A percentile compares a stretch with the other conserved stretches of the same genome.
These are phyloP conservation scores for Drosophila subquinaria DNA, from an alignment of 2,888 invertebrate genomes.

Conservation along the genomic window DNA sequence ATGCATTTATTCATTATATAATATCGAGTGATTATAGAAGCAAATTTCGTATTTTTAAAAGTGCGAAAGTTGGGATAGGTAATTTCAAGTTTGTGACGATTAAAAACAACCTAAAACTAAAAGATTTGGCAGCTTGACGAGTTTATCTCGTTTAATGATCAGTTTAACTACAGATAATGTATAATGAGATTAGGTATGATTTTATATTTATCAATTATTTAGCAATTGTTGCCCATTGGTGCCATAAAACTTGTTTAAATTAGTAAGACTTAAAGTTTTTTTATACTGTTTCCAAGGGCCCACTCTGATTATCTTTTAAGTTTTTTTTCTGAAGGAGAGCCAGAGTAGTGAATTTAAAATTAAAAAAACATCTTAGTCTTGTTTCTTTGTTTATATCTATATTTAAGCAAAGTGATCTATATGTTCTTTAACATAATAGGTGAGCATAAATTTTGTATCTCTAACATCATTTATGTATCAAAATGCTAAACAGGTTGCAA, in stretches of 20 bases:
- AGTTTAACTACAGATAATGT: neutral
- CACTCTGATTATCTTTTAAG: neutral
- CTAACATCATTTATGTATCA: slow-evolving; percentile 4
- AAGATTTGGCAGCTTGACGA: neutral
- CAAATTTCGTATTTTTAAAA: slow-evolving; percentile 10
- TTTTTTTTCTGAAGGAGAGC: slow-evolving; percentile 14
- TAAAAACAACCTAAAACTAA: neutral
- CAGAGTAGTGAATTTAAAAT: slow-evolving; percentile 2
- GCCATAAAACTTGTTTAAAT: neutral
- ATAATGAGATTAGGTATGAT: neutral
- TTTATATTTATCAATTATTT: neutral
- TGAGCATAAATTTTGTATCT: neutral
- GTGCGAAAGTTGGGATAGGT: slow-evolving; percentile 13
- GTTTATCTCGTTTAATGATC: neutral
- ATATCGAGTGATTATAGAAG: neutral
- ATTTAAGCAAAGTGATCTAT: slow-evolving; percentile 9
- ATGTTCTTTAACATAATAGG: slow-evolving; percentile 5
- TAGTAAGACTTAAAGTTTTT: slow-evolving; percentile 2
- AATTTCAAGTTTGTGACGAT: neutral
- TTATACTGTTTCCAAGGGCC: slow-evolving; percentile 4
- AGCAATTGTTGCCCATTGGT: neutral
- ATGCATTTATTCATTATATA: neutral
- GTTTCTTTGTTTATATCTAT: slow-evolving; percentile 7
- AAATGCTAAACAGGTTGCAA: slow-evolving; percentile 21
- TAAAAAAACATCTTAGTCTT: slow-evolving; percentile 14